phyloP scores from a whole-genome alignment of 2,888 invertebrate genomes.

The Drosophila rubida region DNA sequence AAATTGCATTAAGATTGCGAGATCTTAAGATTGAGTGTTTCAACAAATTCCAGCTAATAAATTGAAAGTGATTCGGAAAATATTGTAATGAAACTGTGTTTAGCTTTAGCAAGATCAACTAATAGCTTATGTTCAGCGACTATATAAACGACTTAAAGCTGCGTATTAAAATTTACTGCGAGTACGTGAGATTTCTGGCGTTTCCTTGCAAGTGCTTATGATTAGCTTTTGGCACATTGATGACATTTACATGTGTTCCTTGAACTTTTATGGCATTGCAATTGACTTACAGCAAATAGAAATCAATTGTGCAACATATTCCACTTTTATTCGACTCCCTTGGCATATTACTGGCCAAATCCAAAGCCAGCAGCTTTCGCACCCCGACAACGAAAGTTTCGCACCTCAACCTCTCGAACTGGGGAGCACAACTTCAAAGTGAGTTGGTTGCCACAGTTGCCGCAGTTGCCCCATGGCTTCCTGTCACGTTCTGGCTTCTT shows the following conservation, averaged over 20 bases:
- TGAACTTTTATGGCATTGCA: constrained; percentile 17
- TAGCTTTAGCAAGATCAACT: no score
- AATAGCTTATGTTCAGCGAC: no score
- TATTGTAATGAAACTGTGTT: no score
- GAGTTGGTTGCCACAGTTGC: constrained; percentile 47
- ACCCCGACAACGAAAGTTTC: constrained; percentile 31
- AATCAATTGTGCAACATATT: constrained; percentile 48
- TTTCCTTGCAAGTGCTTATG: neutral
- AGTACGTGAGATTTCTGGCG: neutral
- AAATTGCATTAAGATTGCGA: no score
- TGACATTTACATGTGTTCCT: constrained; percentile 18
- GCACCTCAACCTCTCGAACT: constrained; percentile 39
- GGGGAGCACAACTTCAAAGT: constrained; percentile 31
- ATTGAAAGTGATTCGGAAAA: no score
- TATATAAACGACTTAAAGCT: no score
- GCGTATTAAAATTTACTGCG: constrained; percentile 6
- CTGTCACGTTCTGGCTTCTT: constrained; percentile 66
- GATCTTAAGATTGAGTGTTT: no score
- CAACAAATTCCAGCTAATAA: no score
- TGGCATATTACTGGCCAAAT: constrained; percentile 6
- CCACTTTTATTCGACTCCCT: constrained; percentile 11
- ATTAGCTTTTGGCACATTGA: constrained; percentile 33
- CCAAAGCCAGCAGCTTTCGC: constrained; percentile 17
- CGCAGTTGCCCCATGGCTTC: constrained; percentile 43
- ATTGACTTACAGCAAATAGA: constrained; percentile 29